phyloP scores from a whole-genome alignment of 2,797 vertebrate genomes.

The Gambelia wislizenii region DNA sequence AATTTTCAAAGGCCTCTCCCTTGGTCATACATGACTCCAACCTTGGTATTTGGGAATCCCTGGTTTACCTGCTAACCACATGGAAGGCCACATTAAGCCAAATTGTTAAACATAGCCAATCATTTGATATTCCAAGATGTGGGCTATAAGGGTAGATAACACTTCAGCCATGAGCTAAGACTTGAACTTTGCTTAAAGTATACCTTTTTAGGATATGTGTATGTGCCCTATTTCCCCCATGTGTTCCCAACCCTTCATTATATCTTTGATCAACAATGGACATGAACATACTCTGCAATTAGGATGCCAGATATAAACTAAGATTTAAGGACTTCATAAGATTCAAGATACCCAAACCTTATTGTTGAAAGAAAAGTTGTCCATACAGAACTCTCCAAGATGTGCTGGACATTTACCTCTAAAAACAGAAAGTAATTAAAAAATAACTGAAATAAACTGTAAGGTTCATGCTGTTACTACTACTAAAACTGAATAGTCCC shows the following conservation, averaged over 20 bases:
- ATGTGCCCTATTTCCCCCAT: not conserved
- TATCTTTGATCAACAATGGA: not conserved
- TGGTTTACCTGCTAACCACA: too few species aligned
- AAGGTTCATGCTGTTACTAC: not conserved
- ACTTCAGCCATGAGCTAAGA: not conserved
- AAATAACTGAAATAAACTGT: not conserved
- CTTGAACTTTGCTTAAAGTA: not conserved
- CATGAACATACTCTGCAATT: not conserved
- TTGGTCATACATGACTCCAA: too few species aligned
- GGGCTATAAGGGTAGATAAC: too few species aligned
- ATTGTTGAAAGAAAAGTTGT: not conserved
- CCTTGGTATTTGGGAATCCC: too few species aligned
- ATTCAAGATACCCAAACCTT: not conserved
- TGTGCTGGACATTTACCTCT: not conserved
- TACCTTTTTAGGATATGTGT: not conserved
- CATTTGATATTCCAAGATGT: too few species aligned
- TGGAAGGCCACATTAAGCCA: too few species aligned
- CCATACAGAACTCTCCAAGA: not conserved
- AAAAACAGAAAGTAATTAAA: not conserved
- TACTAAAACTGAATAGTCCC: constrained; percentile 22
- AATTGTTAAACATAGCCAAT: too few species aligned
- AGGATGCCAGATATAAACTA: not conserved
- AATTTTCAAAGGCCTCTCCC: too few species aligned
- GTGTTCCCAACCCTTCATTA: not conserved
- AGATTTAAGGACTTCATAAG: not conserved